Conservation (phyloP, 2,113 vertebrate species). For the Budorcas taxicolor region DNA sequence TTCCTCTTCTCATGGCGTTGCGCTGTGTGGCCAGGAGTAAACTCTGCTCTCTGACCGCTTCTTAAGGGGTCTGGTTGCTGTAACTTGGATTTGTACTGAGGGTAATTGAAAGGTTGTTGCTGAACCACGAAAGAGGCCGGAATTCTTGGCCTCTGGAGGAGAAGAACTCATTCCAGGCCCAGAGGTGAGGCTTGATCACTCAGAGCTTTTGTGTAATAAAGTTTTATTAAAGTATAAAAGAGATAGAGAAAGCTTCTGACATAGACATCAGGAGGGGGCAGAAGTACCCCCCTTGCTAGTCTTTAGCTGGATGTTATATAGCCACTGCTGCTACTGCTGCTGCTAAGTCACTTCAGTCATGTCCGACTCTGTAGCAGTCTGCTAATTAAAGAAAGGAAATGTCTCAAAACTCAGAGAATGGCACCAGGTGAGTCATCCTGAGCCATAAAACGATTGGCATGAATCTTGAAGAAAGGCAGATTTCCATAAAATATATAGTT, state of each 20-base stretch:
- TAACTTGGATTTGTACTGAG: background rate
- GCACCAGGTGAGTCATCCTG: background rate
- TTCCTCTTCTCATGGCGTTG: background rate
- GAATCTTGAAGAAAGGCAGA: background rate
- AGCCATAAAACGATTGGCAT: background rate
- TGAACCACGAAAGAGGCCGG: accelerated
- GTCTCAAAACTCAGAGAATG: background rate
- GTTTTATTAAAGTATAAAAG: background rate
- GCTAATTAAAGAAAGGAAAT: background rate
- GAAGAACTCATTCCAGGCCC: background rate
- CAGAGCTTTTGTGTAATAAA: background rate
- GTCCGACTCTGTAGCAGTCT: background rate
- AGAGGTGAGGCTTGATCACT: background rate
- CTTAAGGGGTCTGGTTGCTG: background rate
- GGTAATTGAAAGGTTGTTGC: background rate
- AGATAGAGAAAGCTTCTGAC: background rate
- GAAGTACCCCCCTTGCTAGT: background rate
- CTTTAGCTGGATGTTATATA: background rate
- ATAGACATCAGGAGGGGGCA: background rate
- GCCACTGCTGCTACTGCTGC: too few relatives aligned
- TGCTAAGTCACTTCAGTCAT: too few relatives aligned
- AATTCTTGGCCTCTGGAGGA: background rate
- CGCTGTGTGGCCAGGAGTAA: background rate
- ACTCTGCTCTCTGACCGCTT: background rate
- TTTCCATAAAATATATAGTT: background rate